Evolutionary conservation across 1,140 invertebrate species (phyloP), one percentile per base, ranked within the genome.

Genomic region (Drosophila aff.): DNA sequence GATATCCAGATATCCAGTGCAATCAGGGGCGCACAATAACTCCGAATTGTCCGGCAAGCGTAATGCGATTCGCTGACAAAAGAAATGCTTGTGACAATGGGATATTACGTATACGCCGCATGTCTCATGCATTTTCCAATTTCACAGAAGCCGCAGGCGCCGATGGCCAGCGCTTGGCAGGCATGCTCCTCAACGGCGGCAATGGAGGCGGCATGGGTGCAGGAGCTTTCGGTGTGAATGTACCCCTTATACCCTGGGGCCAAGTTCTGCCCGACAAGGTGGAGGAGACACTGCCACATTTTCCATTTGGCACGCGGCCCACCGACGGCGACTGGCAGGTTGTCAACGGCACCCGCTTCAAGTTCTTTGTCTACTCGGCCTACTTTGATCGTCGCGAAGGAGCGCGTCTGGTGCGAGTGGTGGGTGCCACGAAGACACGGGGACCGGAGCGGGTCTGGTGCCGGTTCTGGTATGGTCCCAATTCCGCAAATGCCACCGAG

Each of bases 321-420:
- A 92, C 85, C 61, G 93, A 94, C 71, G 95, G 94, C 21, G 85
- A 91, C 57, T 95, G 95, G 95, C 94, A 95, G 91, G 93, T 93
- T 71, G 94, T 95, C 61, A 94, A 94, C 60, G 94, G 94, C 43
- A 95, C 66, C 93, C 96, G 96, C 89, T 97, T 95, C 91, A 98
- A 98, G 93, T 98, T 98, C 93, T 98, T 96, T 93, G 97, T 98
- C 18, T 98, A 97, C 89, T 98, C 97, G 3, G 97, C 97, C 38
- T 98, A 96, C 84, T 97, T 96, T 81, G 97, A 98, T 93, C 93
- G 95, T 46, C 94, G 96, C 76, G 95, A 95, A 72, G 94, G 95
- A n/a, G 94, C 95, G 18, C 95, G 95, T 50, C 94, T 96, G 67
- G 94, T 97, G 36, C 94, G 97, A 18, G 94, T 98, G 26, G 96